Conservation (phyloP, 2,797 vertebrate species). For the Tauraco hartlaubi region DNA sequence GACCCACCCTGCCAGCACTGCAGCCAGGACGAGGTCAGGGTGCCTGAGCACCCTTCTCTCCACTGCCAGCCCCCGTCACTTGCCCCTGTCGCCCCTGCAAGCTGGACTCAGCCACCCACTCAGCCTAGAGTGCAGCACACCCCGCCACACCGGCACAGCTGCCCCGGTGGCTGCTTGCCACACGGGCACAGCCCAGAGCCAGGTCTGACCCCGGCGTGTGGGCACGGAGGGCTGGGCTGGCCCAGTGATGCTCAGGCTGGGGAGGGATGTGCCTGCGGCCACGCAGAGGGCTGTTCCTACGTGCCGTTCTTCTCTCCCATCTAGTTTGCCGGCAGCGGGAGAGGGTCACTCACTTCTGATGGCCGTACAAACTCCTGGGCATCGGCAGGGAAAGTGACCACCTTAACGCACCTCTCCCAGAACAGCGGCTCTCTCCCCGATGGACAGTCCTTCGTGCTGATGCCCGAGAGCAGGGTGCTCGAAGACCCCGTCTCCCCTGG, state of each 20-base stretch:
- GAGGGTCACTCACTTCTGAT: constrained; percentile 66
- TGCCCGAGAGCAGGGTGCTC: background rate
- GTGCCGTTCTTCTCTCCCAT: background rate
- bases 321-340: constrained; percentile 57
- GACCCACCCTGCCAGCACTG: background rate
- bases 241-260: background rate
- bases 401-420: constrained; percentile 27
- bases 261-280: background rate
- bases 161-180: background rate
- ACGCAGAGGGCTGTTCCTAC: fast-evolving
- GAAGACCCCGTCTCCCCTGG: constrained; percentile 83
- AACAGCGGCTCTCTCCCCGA: constrained; percentile 67
- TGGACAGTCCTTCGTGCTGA: background rate
- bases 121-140: background rate
- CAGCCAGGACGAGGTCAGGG: background rate
- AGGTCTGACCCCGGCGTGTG: fast-evolving
- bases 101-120: background rate
- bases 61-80: fast-evolving
- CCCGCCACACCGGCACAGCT: fast-evolving
- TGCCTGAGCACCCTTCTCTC: background rate
- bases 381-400: constrained; percentile 20
- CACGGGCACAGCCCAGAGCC: background rate
- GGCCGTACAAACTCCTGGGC: constrained; percentile 76
- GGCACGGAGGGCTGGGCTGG: background rate
- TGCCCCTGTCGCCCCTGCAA: background rate